phyloP scores from a whole-genome alignment of 2,797 vertebrate genomes.

The Sebastes steindachneri region DNA sequence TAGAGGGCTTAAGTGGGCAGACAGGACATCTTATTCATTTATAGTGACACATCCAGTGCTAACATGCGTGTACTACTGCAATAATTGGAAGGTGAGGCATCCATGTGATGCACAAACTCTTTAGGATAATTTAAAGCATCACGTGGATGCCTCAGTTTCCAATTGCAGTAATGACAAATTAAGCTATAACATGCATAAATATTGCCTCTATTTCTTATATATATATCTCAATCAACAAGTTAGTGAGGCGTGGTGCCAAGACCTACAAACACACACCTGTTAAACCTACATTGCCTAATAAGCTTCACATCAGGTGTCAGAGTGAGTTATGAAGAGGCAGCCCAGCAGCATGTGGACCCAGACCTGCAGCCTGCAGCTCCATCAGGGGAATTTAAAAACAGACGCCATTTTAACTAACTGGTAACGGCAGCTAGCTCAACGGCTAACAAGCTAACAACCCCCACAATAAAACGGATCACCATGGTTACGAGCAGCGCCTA shows the following conservation, averaged over 20 bases:
- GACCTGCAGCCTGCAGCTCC: background rate
- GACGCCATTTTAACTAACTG: conserved; percentile 78
- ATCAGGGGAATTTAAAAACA: conserved; percentile 34
- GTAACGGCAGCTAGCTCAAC: conserved; percentile 5
- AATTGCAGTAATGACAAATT: too few relatives aligned
- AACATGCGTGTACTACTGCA: background rate
- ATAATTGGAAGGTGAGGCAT: too few relatives aligned
- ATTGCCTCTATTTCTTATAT: too few relatives aligned
- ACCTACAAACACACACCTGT: background rate
- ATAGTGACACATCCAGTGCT: background rate
- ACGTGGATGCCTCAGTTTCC: too few relatives aligned
- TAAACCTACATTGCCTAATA: background rate
- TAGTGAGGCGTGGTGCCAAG: too few relatives aligned
- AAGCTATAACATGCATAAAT: too few relatives aligned
- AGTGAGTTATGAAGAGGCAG: rapidly evolving
- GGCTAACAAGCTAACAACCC: background rate
- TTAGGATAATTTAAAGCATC: too few relatives aligned
- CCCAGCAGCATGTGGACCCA: background rate
- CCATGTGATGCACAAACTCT: background rate
- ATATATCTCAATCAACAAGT: too few relatives aligned
- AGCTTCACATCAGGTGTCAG: rapidly evolving
- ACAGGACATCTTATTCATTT: background rate
- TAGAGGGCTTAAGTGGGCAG: background rate
- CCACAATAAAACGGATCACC: background rate
- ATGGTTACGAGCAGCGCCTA: too few relatives aligned